phyloP scores from a whole-genome alignment of 1,140 invertebrate genomes.

The Leptinotarsa undecemlineata region DNA sequence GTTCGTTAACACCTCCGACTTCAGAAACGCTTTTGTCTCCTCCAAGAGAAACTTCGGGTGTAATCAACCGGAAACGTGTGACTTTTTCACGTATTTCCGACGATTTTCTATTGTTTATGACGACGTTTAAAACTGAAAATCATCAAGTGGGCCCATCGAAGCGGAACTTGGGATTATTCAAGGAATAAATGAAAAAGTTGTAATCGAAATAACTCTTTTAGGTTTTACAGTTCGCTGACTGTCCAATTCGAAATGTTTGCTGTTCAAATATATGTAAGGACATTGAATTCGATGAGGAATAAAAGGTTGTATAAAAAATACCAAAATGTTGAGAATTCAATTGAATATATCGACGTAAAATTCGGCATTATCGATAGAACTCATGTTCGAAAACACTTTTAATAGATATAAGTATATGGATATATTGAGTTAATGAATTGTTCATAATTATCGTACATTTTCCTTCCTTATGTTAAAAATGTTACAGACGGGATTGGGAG shows the following conservation, averaged over 20 bases:
- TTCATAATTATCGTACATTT: too few relatives aligned
- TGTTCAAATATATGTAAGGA: neutral
- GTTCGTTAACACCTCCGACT: neutral
- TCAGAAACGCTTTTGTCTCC: neutral
- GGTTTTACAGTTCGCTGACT: neutral
- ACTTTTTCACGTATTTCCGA: conserved; percentile 3
- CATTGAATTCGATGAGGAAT: neutral
- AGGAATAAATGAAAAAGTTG: neutral
- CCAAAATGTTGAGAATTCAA: too few relatives aligned
- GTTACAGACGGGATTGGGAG: too few relatives aligned
- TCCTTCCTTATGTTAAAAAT: too few relatives aligned
- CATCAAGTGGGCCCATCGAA: neutral
- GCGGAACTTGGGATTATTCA: neutral
- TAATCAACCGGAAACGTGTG: neutral
- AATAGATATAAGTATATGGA: too few relatives aligned
- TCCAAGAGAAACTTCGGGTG: neutral
- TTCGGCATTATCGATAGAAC: too few relatives aligned
- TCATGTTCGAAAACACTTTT: too few relatives aligned
- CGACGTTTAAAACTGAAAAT: neutral
- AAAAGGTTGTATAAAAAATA: too few relatives aligned
- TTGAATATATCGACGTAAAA: too few relatives aligned
- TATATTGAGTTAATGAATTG: too few relatives aligned
- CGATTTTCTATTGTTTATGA: neutral
- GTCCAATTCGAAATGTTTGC: neutral
- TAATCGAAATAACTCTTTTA: neutral